A percentile compares a stretch with the other conserved stretches of the same genome.
These are phyloP conservation scores for Venustoraphidia nigricollis DNA, from an alignment of 2,888 invertebrate genomes.

Conservation along the genomic window DNA sequence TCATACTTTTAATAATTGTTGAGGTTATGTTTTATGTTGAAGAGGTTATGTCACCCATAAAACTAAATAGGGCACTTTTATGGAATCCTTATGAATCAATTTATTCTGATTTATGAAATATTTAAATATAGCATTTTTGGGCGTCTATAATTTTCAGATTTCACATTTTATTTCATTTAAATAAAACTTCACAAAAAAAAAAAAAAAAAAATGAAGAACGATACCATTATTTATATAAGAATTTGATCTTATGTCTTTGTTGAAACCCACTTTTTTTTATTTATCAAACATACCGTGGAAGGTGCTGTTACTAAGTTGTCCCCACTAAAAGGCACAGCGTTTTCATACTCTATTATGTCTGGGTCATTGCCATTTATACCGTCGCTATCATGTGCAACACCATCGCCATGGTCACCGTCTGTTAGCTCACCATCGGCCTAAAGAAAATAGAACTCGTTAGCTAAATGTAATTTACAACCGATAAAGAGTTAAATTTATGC, in stretches of 20 bases:
- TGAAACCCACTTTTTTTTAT: too few relatives aligned
- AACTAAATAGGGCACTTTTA: too few relatives aligned
- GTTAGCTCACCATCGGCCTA: constrained; percentile 5
- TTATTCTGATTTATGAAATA: too few relatives aligned
- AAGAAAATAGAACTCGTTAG: constrained; percentile 6
- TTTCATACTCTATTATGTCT: constrained; percentile 24
- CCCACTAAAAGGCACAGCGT: constrained; percentile 24
- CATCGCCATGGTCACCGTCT: constrained; percentile 18
- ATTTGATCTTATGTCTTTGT: too few relatives aligned
- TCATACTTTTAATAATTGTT: not conserved
- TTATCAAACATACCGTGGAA: constrained; percentile 30
- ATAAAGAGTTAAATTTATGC: constrained; percentile 6
- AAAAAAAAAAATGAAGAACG: not conserved
- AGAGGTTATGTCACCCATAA: not conserved
- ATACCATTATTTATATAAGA: too few relatives aligned
- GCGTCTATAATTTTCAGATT: too few relatives aligned
- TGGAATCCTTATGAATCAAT: too few relatives aligned
- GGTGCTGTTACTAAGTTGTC: constrained; percentile 51
- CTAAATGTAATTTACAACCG: constrained; percentile 3
- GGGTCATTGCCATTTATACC: constrained; percentile 16
- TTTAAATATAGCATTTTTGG: too few relatives aligned
- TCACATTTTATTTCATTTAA: too few relatives aligned
- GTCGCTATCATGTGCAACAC: constrained; percentile 24
- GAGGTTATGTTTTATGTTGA: not conserved
- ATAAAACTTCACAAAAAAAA: too few relatives aligned